Evolutionary conservation across 2,888 invertebrate genomes (phyloP).

Genomic region (Drosophila neonasuta): DNA sequence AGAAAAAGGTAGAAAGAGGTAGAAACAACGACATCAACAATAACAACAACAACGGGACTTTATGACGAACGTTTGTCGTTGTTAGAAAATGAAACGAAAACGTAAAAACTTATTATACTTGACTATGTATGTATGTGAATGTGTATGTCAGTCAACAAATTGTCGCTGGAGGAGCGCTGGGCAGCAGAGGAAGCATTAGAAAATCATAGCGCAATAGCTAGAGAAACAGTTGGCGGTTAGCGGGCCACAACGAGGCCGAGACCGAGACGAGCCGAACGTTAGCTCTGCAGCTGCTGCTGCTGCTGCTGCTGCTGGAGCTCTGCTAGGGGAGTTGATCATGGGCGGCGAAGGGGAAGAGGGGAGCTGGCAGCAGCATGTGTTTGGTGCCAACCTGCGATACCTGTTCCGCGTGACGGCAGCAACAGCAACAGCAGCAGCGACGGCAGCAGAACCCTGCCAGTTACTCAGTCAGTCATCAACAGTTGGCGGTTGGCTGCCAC

Average conservation of each 20-base stretch:
- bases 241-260: slow-evolving; percentile 51
- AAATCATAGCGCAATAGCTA: slow-evolving; percentile 60
- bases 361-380: slow-evolving; percentile 57
- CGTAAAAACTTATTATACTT: slow-evolving; percentile 48
- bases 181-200: slow-evolving; percentile 64
- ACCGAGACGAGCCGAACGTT: slow-evolving; percentile 39
- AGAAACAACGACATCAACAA: slow-evolving; percentile 37
- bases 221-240: slow-evolving; percentile 63
- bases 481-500: slow-evolving; percentile 61
- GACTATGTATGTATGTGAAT: slow-evolving; percentile 16
- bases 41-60: slow-evolving; percentile 75
- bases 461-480: slow-evolving; percentile 75
- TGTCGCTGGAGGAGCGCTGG: slow-evolving; percentile 60
- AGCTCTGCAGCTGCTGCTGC: slow-evolving; percentile 38
- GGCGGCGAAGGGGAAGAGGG: slow-evolving; percentile 5
- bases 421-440: slow-evolving; percentile 14
- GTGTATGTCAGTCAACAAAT: slow-evolving; percentile 48
- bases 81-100: slow-evolving; percentile 73
- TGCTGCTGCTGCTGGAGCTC: slow-evolving; percentile 32
- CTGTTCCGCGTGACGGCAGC: slow-evolving; percentile 72
- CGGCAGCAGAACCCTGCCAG: slow-evolving; percentile 63
- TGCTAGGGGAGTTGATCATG: slow-evolving; percentile 28
- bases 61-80: slow-evolving; percentile 62
- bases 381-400: slow-evolving; percentile 77
- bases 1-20: slow-evolving; percentile 45